Base-by-base conservation (phyloP, 2,888 invertebrate species). In the Heterodera filipjevi region DNA sequence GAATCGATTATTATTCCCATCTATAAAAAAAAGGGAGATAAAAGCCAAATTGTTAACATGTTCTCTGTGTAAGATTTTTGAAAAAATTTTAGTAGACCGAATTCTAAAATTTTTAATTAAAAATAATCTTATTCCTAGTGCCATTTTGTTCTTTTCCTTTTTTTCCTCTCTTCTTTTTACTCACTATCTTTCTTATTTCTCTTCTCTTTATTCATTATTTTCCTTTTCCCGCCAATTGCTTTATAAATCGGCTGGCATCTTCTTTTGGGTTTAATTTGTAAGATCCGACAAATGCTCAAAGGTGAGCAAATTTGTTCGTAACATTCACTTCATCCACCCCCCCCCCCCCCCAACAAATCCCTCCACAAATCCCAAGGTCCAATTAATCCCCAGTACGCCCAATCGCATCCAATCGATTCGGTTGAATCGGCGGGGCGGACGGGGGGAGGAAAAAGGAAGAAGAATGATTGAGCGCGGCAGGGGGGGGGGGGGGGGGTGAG, bases 1-100 rank as follows among this genome's bases (percentile, higher is more conserved):
- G 3, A 27, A 16, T 53, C 64, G 2, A 32, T 64, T 66, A 53
- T 75, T 27, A 8, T 75, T 33, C 75, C 75, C 22, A 10, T 75
- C 2, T 27, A 30, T 22, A 75, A 75, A n/a, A 49, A 75, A n/a
- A n/a, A n/a, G 66, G 75, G n/a, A 16, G 27, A 75, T 19, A 66
- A 22, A 22, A 64, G 14, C 22, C 72, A 75, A 16, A 10, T 35
- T n/a, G 75, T 75, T 8, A 5, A 75, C 75, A 75, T 66, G 75
- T 39, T 22, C 33, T 10, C 27, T 75, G 75, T 75, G 75, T 74
- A 44, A 35, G 75, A 27, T 39, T 30, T 66, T 75, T 66, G 75
- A 75, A 75, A 71, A 49, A 49, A 49, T 49, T 3, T 16, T 49
- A 12, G 12, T 19, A 10, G 46, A 49, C 46, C 10, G 27, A 35